Evolutionary conservation across 2,797 vertebrate genomes (phyloP), one percentile per base, ranked within the genome.

Genomic region (Danionella dracula): DNA sequence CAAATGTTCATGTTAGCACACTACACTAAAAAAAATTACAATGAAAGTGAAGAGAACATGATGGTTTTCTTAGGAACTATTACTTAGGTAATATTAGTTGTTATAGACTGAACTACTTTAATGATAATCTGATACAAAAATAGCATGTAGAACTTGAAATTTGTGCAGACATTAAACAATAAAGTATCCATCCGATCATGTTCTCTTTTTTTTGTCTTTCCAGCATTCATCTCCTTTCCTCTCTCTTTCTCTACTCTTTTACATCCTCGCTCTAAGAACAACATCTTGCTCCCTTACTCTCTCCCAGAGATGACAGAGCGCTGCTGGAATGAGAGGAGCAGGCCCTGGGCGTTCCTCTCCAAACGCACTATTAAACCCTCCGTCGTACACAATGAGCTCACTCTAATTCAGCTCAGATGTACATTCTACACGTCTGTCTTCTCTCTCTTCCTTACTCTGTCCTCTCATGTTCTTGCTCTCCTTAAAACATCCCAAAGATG

Each of bases 321-420:
- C 83, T 71, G 77, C 80, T 90, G 90, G 90, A 91, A 91, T 91
- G 90, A 91, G 86, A 86, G 82, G 87, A 88, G 89, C 89, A 84
- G 88, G 85, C 85, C 79, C 84, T 88, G 90, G 90, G 90, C 88
- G 90, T 92, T 92, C 87, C 90, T 90, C 84, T 84, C 83, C 86
- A 86, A 89, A 88, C 78, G 86, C 89, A 87, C 88, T 90, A 89
- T 90, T 90, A 90, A 91, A 90, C 85, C 86, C 81, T 81, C 79
- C 80, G 83, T 87, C 85, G 86, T 90, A 90, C 88, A 91, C 89
- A 90, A 90, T 91, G 90, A 92, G 90, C 87, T 92, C 90, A 91
- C 89, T 86, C 84, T 91, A 90, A 91, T 91, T 90, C 88, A 90
- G 90, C 84, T 91, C 89, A 92, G 88, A 90, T 91, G 90, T 89